Percentiles rank a stretch among this genome's conserved stretches.
phyloP scores from a whole-genome alignment of 2,888 invertebrate genomes.

The Drosophila anomalata region DNA sequence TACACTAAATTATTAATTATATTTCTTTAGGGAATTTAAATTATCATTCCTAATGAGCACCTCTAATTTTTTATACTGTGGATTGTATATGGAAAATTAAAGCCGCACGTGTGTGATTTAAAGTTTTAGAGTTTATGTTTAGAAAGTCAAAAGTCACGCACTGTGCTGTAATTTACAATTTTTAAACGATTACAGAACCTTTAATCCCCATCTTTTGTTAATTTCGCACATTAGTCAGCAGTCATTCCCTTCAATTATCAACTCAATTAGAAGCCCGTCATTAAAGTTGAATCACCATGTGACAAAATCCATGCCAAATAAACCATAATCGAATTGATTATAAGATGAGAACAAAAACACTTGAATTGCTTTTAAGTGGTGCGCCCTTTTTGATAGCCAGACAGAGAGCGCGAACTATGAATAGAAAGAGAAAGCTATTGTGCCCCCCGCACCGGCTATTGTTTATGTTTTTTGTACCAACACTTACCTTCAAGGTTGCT shows the following conservation, averaged over 20 bases:
- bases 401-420: background rate
- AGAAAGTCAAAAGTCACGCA: conserved; percentile 16
- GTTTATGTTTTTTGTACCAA: background rate
- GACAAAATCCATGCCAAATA: conserved; percentile 2
- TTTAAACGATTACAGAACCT: conserved; percentile 1
- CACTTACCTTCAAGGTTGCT: conserved; percentile 25
- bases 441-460: background rate
- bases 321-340: conserved; percentile 9
- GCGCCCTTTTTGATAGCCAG: conserved; percentile 5
- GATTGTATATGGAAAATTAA: background rate
- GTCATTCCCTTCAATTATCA: conserved; percentile 13
- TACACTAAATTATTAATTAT: no score
- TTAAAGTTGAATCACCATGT: conserved; percentile 1
- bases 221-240: conserved; percentile 3
- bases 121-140: background rate
- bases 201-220: background rate
- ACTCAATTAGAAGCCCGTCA: background rate
- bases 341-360: conserved; percentile 3
- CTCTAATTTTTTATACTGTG: background rate
- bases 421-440: background rate
- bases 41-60: background rate
- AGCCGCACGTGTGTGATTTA: background rate
- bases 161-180: background rate
- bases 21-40: no score
- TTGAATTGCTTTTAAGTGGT: conserved; percentile 1